phyloP scores from a whole-genome alignment of 1,140 invertebrate species.

The Metaphire vulgaris region DNA sequence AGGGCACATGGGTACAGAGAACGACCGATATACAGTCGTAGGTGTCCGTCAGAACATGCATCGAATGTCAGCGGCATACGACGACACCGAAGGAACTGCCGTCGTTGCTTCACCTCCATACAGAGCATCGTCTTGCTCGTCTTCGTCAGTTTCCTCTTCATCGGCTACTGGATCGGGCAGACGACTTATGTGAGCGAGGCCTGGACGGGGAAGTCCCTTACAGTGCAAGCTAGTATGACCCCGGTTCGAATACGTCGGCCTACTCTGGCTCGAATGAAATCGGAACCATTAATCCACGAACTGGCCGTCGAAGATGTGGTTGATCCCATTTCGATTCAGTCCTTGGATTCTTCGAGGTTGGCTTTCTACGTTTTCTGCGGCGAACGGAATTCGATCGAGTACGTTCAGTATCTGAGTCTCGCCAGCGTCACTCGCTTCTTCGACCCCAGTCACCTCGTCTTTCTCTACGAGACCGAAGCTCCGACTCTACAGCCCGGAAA shows the following conservation, averaged over 20 bases:
- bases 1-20: too few relatives aligned
- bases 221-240: background rate
- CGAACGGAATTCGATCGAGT: background rate
- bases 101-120: too few relatives aligned
- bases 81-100: background rate
- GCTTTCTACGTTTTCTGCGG: background rate
- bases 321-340: background rate
- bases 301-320: background rate
- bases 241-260: background rate
- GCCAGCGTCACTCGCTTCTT: background rate
- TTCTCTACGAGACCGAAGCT: background rate
- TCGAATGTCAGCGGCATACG: background rate
- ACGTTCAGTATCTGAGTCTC: background rate
- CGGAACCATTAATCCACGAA: too few relatives aligned
- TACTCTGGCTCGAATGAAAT: background rate
- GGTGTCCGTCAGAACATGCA: background rate
- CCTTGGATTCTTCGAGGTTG: background rate
- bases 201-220: too few relatives aligned
- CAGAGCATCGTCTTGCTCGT: background rate
- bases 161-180: background rate
- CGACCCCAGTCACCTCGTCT: background rate
- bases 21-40: background rate
- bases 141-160: background rate
- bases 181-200: background rate
- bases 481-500: background rate